A percentile compares a stretch with the other conserved stretches of the same genome.
These are phyloP conservation scores for Pseudomyrmex dendroicus DNA, from an alignment of 1,140 invertebrate species.

Conservation along the genomic window DNA sequence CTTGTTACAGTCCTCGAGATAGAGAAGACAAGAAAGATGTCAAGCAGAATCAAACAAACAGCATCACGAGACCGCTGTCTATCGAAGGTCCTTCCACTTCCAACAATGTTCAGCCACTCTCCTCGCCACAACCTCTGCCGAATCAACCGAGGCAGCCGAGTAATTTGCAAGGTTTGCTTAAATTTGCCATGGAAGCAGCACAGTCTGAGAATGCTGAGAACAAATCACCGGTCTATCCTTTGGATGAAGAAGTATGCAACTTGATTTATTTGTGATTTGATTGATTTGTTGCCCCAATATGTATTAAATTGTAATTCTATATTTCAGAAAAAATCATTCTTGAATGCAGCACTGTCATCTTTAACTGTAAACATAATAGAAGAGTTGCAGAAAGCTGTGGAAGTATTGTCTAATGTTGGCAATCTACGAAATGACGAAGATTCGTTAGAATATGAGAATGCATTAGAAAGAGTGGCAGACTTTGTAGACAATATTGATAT, in stretches of 20 bases:
- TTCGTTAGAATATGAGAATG: conserved; percentile 85
- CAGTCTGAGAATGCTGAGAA: conserved; percentile 86
- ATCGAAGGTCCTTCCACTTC: conserved; percentile 75
- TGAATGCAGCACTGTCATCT: conserved; percentile 89
- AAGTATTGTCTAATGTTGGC: conserved; percentile 85
- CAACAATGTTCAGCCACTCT: conserved; percentile 49
- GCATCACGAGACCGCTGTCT: conserved; percentile 76
- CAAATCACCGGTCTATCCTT: conserved; percentile 82
- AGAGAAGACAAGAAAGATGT: not conserved
- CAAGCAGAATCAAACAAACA: conserved; percentile 52
- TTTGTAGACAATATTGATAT: conserved; percentile 90
- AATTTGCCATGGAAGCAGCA: conserved; percentile 88
- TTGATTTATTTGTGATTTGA: conserved; percentile 8
- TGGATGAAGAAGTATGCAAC: conserved; percentile 87
- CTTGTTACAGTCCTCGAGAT: not conserved
- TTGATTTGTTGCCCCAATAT: not conserved
- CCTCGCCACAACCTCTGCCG: conserved; percentile 55
- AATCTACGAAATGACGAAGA: conserved; percentile 85
- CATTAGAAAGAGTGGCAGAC: conserved; percentile 88
- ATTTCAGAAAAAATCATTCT: conserved; percentile 88
- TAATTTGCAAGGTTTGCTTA: conserved; percentile 87
- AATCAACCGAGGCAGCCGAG: conserved; percentile 83
- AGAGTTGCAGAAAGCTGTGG: conserved; percentile 87
- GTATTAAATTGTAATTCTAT: conserved; percentile 24
- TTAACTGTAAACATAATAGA: conserved; percentile 89